These are phyloP conservation scores for Gorilla gorilla DNA, from an alignment of 2,113 vertebrate species.

Conservation along the genomic window DNA sequence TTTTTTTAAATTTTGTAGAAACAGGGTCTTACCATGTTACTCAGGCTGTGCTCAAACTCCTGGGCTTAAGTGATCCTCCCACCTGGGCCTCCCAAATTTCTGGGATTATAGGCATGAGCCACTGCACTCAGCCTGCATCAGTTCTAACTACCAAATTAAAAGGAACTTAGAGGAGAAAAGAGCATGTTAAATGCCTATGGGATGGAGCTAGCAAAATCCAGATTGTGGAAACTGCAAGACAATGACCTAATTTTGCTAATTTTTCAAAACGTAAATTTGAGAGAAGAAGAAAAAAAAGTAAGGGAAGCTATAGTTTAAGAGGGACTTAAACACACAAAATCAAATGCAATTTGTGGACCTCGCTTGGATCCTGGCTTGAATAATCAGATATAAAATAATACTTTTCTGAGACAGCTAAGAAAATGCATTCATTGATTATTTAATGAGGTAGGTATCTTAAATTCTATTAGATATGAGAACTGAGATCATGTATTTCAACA, in stretches of 20 bases:
- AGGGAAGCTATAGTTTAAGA: neutral
- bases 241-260: neutral
- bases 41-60: too few species aligned
- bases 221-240: neutral
- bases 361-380: neutral
- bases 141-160: neutral
- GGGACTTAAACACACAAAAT: slow-evolving; percentile 13
- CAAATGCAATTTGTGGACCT: neutral
- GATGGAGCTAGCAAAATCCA: neutral
- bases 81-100: too few species aligned
- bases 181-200: neutral
- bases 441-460: neutral
- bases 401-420: neutral
- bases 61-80: too few species aligned
- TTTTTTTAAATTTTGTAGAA: too few species aligned
- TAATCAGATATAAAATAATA: neutral
- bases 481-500: neutral
- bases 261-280: neutral
- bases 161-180: neutral
- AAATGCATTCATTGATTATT: neutral
- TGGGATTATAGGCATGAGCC: too few species aligned
- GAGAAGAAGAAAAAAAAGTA: neutral
- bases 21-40: too few species aligned
- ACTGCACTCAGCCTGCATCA: too few species aligned
- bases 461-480: neutral